Conservation (phyloP, 2,888 invertebrate species). For the Trisateles emortualis region DNA sequence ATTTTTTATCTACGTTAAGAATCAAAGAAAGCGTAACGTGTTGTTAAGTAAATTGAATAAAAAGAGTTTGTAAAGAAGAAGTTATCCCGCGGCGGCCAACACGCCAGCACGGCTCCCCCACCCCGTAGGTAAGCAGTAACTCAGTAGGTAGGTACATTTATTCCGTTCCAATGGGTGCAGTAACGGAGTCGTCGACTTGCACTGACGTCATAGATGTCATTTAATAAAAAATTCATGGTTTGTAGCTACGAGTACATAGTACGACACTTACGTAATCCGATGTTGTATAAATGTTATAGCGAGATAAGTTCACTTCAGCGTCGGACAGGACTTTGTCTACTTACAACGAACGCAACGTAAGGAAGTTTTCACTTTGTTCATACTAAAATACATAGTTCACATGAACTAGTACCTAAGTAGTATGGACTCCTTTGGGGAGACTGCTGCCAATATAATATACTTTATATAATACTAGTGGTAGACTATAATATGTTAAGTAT, state of each 20-base stretch:
- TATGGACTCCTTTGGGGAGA: no score
- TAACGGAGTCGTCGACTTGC: constrained; percentile 11
- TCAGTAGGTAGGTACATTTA: background rate
- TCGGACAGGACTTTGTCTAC: background rate
- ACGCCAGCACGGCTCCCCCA: no score
- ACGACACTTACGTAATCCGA: background rate
- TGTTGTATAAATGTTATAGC: background rate
- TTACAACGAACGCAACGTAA: background rate
- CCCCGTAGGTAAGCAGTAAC: background rate
- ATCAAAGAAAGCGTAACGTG: no score
- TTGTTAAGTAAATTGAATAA: constrained; percentile 1
- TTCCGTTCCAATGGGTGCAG: constrained; percentile 9
- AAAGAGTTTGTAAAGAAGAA: constrained; percentile 9
- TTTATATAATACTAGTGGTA: no score
- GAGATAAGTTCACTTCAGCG: background rate
- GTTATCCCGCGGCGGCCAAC: no score
- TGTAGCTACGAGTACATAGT: background rate
- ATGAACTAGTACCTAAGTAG: no score
- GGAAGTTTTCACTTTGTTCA: background rate
- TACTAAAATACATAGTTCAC: no score
- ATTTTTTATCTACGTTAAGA: no score
- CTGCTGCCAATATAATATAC: no score
- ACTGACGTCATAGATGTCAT: constrained; percentile 7
- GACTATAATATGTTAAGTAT: no score
- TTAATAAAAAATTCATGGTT: background rate